Evolutionary conservation across 2,797 vertebrate genomes (phyloP).

Genomic region (Ptychadena robeensis): DNA sequence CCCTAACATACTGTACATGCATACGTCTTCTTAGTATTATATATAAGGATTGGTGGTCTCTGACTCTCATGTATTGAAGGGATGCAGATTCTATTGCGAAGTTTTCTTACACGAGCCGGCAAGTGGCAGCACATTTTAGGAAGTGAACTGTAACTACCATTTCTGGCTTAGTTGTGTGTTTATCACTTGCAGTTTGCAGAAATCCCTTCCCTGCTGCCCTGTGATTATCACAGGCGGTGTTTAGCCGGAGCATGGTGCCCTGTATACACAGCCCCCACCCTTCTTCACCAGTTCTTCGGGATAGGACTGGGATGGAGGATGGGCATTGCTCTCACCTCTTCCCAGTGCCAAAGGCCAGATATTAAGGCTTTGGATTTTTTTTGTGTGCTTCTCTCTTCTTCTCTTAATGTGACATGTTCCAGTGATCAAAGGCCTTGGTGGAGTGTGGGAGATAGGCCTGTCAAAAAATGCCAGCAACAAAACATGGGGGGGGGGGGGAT

Average conservation of each 20-base stretch:
- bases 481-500: constrained; percentile 9
- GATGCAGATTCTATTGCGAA: background rate
- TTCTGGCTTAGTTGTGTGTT: constrained; percentile 31
- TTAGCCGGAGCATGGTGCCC: constrained; percentile 5
- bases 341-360: constrained; percentile 50
- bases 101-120: constrained; percentile 38
- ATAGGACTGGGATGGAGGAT: constrained; percentile 30
- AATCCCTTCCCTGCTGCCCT: background rate
- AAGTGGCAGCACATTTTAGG: constrained; percentile 57
- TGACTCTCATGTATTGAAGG: background rate
- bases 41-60: background rate
- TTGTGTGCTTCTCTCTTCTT: constrained; percentile 45
- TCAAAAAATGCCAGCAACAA: constrained; percentile 70
- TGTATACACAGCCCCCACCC: background rate
- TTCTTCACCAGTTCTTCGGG: background rate
- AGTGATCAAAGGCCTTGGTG: constrained; percentile 73
- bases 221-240: constrained; percentile 12
- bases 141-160: constrained; percentile 34
- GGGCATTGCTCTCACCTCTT: constrained; percentile 14
- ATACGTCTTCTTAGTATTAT: background rate
- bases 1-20: background rate
- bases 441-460: constrained; percentile 74
- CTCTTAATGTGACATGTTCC: constrained; percentile 73
- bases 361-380: constrained; percentile 65
- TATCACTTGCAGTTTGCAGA: constrained; percentile 27